Evolutionary conservation across 2,113 vertebrate species (phyloP).

Genomic region (human (Homo sapiens)): GRCh38 chr20:41664501-41665000

Average conservation of each 20-base stretch:
- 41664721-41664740: background rate
- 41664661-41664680: background rate
- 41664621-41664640: background rate
- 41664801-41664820: background rate
- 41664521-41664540: background rate
- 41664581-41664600: background rate
- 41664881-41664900: background rate
- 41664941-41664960: background rate
- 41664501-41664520: background rate
- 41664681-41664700: background rate
- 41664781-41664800: background rate
- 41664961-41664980: background rate
- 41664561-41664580: background rate
- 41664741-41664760: background rate
- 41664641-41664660: background rate
- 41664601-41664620: background rate
- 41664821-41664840: background rate
- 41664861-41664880: background rate
- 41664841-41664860: background rate
- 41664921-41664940: background rate
- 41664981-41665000: slow-evolving; percentile 11
- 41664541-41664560: background rate
- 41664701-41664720: background rate
- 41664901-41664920: background rate
- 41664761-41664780: background rate